A percentile compares a stretch with the other conserved stretches of the same genome.
Evolutionary conservation across 64 coral and sea anemone genomes (phyloP).

Genomic region (Montipora sp.): DNA sequence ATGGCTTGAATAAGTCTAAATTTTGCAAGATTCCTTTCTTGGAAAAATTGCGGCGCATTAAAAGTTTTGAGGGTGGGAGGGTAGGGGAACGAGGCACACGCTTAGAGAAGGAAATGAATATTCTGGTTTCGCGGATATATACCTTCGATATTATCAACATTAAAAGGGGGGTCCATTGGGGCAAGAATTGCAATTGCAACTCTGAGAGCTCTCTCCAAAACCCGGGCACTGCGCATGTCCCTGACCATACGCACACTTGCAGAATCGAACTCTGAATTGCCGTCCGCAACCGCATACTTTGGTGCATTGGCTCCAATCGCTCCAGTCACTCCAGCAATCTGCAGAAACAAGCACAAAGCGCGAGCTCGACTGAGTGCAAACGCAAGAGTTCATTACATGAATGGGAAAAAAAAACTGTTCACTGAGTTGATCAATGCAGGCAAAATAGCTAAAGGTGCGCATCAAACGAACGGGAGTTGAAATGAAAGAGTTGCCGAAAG

Average conservation of each 20-base stretch:
- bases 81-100: too few species aligned
- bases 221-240: conserved; percentile 38
- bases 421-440: too few species aligned
- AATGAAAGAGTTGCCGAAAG: too few species aligned
- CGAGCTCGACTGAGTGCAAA: not conserved
- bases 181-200: conserved; percentile 55
- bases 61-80: too few species aligned
- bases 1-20: too few species aligned
- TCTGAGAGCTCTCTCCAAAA: conserved; percentile 11
- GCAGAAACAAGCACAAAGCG: conserved; percentile 19
- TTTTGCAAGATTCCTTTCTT: too few species aligned
- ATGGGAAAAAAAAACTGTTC: not conserved
- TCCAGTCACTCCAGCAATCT: conserved; percentile 75
- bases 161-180: conserved; percentile 40
- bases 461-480: too few species aligned
- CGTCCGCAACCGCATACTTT: conserved; percentile 55
- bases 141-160: conserved; percentile 8
- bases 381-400: not conserved
- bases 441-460: too few species aligned
- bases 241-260: conserved; percentile 52
- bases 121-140: not conserved
- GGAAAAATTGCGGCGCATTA: too few species aligned
- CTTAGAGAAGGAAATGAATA: not conserved
- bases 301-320: conserved; percentile 41
- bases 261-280: conserved; percentile 52